Conservation (phyloP, 2,888 invertebrate genomes). For the Zygogramma bicolorata region DNA sequence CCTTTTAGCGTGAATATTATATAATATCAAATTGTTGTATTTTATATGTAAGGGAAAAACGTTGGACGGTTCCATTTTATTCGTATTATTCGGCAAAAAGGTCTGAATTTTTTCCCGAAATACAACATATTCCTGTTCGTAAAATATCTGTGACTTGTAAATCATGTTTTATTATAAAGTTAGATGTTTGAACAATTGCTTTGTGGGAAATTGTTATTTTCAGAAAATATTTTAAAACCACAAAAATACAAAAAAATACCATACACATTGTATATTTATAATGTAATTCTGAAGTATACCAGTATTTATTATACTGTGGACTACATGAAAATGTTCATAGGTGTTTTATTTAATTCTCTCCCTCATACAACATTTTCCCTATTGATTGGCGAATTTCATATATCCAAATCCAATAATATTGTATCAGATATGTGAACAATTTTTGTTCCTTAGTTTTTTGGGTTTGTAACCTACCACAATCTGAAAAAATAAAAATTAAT, state of each 20-base stretch:
- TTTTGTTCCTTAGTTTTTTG: too few species aligned
- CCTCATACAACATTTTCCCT: not conserved
- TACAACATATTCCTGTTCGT: slow-evolving; percentile 66
- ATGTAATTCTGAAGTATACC: slow-evolving; percentile 71
- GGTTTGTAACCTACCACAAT: too few species aligned
- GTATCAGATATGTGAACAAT: too few species aligned
- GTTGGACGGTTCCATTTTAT: slow-evolving; percentile 51
- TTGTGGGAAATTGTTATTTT: slow-evolving; percentile 71
- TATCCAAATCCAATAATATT: too few species aligned
- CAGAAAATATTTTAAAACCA: slow-evolving; percentile 69
- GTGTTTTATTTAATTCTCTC: slow-evolving; percentile 53
- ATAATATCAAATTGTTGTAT: slow-evolving; percentile 65
- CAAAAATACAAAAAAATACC: slow-evolving; percentile 67
- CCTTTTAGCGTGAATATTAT: slow-evolving; percentile 68
- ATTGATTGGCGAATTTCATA: too few species aligned
- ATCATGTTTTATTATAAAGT: slow-evolving; percentile 65
- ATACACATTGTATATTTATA: slow-evolving; percentile 71
- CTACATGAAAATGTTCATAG: slow-evolving; percentile 63
- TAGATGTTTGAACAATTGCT: slow-evolving; percentile 69
- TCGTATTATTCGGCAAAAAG: slow-evolving; percentile 19
- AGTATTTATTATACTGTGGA: slow-evolving; percentile 71
- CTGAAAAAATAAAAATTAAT: too few species aligned
- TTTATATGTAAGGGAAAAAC: slow-evolving; percentile 62
- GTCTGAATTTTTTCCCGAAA: slow-evolving; percentile 57
- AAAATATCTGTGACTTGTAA: slow-evolving; percentile 66